Base-by-base conservation (phyloP, 1,140 invertebrate species). In the Leptopilina clavipes region DNA sequence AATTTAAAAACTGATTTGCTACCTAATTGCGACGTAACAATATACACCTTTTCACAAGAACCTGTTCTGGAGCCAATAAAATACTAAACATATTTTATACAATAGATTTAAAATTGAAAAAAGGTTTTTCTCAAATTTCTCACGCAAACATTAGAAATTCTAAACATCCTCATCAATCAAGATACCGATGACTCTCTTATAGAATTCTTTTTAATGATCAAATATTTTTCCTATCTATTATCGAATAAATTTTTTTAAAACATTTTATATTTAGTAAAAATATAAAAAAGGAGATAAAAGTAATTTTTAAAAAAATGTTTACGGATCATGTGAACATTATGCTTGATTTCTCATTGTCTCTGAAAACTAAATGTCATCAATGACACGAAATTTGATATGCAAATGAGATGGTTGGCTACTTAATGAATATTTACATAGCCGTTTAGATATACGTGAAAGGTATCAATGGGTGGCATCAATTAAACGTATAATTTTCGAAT, bases 401-500 rank as follows among this genome's bases (percentile, higher is more conserved):
- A 89, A 88, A 89, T 86, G 77, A 72, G 76, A 75, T 76, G 76
- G 80, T 52, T 79, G 80, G 80, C 43, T 79, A 81, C 71, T 80
- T 88, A 88, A 89, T 88, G 87, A 89, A 89, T 89, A 89, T 89
- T 89, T 88, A 88, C 83, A 84, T 54, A 76, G 71, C 65, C 76
- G 77, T 77, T 48, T 48, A 74, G 77, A 74, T 82, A n/a, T n/a
- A n/a, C n/a, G 77, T 83, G 80, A 85, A 80, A 81, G 79, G 79
- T 81, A 86, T 85, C 82, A 81, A 82, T 82, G 76, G 76, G 72
- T 80, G 76, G 76, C 83, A 81, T 77, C 88, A 86, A 90, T 90
- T 88, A 87, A 87, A 88, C 81, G 89, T 87, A 90, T 90, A 90
- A 89, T 89, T 90, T 85, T 89, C 86, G 83, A 89, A 90, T 89